phyloP scores from a whole-genome alignment of 2,113 vertebrate species.

The Odontesthes bonariensis region DNA sequence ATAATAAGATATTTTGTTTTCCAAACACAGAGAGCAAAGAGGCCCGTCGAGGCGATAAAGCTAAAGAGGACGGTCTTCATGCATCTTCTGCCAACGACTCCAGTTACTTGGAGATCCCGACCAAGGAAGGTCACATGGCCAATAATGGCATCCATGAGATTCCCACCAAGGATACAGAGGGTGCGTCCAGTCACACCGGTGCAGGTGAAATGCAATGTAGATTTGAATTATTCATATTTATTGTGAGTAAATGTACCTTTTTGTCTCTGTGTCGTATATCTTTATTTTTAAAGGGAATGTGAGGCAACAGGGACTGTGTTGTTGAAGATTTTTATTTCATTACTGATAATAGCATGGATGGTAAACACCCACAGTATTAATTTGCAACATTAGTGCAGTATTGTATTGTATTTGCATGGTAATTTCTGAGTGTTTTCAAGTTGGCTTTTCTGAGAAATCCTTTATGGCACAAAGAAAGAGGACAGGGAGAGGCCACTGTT shows the following conservation, averaged over 20 bases:
- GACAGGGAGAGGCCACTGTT: neutral
- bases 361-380: too few species aligned
- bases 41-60: slow-evolving; percentile 86
- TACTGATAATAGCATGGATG: neutral
- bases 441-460: neutral
- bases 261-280: neutral
- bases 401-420: neutral
- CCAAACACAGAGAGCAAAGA: slow-evolving; percentile 84
- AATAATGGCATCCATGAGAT: slow-evolving; percentile 92
- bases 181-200: slow-evolving; percentile 75
- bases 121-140: slow-evolving; percentile 90
- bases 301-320: neutral
- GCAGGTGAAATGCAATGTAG: slow-evolving; percentile 72
- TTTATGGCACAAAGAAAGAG: neutral
- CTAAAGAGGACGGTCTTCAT: slow-evolving; percentile 87
- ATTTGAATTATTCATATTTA: neutral
- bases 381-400: neutral
- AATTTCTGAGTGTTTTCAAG: neutral
- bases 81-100: slow-evolving; percentile 87
- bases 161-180: slow-evolving; percentile 94
- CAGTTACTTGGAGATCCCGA: slow-evolving; percentile 96
- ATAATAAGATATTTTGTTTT: slow-evolving; percentile 15
- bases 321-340: neutral
- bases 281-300: neutral
- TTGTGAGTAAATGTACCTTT: neutral